These are phyloP conservation scores for Diacarnus erythraeanus DNA, from an alignment of 37 sponge, comb jelly and placozoan species.

Conservation along the genomic window DNA sequence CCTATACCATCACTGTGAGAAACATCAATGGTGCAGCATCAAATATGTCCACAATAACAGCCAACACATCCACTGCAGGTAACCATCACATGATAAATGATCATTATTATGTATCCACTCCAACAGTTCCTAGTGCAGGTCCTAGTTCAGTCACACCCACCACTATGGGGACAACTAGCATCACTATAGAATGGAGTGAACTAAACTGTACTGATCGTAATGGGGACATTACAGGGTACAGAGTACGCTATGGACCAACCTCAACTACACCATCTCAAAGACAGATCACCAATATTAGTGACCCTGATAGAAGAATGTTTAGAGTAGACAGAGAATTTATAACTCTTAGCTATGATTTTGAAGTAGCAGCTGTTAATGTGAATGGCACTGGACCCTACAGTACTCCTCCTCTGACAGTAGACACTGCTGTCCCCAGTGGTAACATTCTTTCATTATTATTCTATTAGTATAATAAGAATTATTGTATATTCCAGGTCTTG, in stretches of 20 bases:
- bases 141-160: constrained; percentile 1
- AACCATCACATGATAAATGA: background rate
- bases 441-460: no score
- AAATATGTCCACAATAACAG: background rate
- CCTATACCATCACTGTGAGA: constrained; percentile 16
- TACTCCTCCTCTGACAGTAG: background rate
- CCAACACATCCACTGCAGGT: background rate
- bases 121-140: constrained; percentile 29
- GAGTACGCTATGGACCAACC: constrained; percentile 10
- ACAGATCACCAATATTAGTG: background rate
- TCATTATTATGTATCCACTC: background rate
- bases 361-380: constrained; percentile 14
- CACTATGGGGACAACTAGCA: background rate
- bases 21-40: constrained; percentile 1
- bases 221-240: constrained; percentile 36
- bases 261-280: background rate
- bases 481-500: background rate
- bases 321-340: background rate
- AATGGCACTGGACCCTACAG: constrained; percentile 16
- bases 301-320: background rate
- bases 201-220: constrained; percentile 31
- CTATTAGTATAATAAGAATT: no score
- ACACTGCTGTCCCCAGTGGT: background rate
- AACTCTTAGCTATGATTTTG: constrained; percentile 5
- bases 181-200: constrained; percentile 20